phyloP scores from a whole-genome alignment of 1,140 invertebrate species.

The Pachyrhynchus sulphureomaculatus region DNA sequence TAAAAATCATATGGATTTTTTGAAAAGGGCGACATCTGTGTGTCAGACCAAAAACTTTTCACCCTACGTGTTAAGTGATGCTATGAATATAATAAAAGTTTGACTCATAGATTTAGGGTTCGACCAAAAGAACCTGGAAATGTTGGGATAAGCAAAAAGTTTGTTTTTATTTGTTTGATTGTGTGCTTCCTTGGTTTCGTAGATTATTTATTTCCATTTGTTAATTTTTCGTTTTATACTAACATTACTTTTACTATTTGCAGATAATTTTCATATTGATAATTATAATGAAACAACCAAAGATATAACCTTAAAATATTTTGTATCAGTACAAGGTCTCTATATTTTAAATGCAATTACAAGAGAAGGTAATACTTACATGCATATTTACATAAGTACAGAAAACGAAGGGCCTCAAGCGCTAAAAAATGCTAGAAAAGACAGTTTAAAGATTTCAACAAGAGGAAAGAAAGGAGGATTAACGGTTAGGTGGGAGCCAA shows the following conservation, averaged over 20 bases:
- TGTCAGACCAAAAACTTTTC: too few species aligned
- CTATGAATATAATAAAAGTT: too few species aligned
- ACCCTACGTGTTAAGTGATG: too few species aligned
- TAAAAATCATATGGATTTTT: too few species aligned
- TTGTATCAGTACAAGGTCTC: constrained; percentile 28
- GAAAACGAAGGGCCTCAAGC: constrained; percentile 46
- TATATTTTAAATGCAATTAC: constrained; percentile 41
- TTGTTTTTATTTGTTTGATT: too few species aligned
- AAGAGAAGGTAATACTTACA: constrained; percentile 41
- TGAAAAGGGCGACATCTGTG: too few species aligned
- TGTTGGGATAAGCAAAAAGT: too few species aligned
- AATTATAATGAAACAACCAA: constrained; percentile 8
- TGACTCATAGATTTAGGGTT: too few species aligned
- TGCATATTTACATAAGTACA: constrained; percentile 49
- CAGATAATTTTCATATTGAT: neutral
- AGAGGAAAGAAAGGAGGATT: constrained; percentile 43
- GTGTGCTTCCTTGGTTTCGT: too few species aligned
- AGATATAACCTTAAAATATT: constrained; percentile 16
- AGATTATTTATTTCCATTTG: too few species aligned
- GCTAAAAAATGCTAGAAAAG: constrained; percentile 19
- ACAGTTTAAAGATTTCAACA: constrained; percentile 38
- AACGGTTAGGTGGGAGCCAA: constrained; percentile 51
- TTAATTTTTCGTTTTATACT: neutral
- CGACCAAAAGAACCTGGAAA: too few species aligned
- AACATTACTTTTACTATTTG: neutral